Evolutionary conservation across 92 coral and sea anemone species (phyloP).

Genomic region (Pocillopora grandis): DNA sequence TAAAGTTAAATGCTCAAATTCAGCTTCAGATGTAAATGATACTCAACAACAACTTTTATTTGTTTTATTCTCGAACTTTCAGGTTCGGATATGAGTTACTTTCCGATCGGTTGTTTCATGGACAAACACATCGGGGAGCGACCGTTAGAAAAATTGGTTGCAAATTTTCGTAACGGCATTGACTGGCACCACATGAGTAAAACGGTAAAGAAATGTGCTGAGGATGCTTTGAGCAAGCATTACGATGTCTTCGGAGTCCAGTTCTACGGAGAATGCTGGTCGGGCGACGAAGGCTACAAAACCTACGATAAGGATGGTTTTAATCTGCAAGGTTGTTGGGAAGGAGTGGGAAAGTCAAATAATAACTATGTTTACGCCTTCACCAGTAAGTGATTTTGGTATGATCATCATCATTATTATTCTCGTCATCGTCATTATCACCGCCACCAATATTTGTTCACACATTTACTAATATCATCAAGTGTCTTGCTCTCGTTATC

Average conservation of each 20-base stretch:
- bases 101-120: slow-evolving; percentile 66
- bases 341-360: slow-evolving; percentile 48
- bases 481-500: no score
- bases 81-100: slow-evolving; percentile 25
- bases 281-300: slow-evolving; percentile 53
- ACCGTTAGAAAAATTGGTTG: slow-evolving; percentile 63
- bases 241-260: slow-evolving; percentile 72
- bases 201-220: slow-evolving; percentile 59
- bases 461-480: no score
- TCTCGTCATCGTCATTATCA: background rate
- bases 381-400: slow-evolving; percentile 37
- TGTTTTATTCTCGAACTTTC: background rate
- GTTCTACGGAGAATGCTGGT: slow-evolving; percentile 88
- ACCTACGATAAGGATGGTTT: slow-evolving; percentile 58
- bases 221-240: slow-evolving; percentile 57
- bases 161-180: slow-evolving; percentile 55
- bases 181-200: slow-evolving; percentile 62
- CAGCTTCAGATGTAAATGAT: background rate
- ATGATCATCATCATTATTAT: background rate
- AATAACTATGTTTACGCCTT: slow-evolving; percentile 67
- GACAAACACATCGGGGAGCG: slow-evolving; percentile 44
- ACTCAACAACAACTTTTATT: background rate
- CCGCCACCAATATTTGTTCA: background rate
- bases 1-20: no score
- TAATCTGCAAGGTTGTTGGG: slow-evolving; percentile 55